Conservation (phyloP, 2,113 vertebrate species). For the Misgurnus mizolepis region DNA sequence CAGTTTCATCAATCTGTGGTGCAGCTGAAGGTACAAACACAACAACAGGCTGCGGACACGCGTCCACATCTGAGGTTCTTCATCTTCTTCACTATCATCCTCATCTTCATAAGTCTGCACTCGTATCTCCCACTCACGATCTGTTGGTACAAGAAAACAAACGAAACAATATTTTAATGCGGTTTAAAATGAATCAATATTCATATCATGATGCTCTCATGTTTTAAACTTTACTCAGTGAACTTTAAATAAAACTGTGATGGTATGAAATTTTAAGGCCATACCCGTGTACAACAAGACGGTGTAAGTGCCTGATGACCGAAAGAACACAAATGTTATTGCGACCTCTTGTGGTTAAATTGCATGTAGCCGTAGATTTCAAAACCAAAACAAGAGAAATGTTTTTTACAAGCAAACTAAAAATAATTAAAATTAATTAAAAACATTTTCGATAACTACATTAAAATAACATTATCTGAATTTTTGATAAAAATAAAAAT, state of each 20-base stretch:
- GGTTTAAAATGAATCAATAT: neutral
- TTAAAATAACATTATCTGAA: too few relatives aligned
- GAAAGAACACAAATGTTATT: neutral
- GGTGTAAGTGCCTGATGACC: too few relatives aligned
- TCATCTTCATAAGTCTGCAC: constrained; percentile 66
- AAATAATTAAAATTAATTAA: too few relatives aligned
- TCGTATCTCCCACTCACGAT: constrained; percentile 66
- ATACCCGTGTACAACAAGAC: too few relatives aligned
- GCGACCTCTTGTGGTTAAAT: constrained; percentile 39
- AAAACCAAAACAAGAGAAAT: too few relatives aligned
- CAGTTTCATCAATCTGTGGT: constrained; percentile 59
- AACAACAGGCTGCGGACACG: constrained; percentile 66
- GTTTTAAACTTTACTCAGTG: too few relatives aligned
- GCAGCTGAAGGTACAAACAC: constrained; percentile 65
- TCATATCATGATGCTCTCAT: too few relatives aligned
- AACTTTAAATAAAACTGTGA: too few relatives aligned
- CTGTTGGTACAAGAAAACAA: constrained; percentile 47
- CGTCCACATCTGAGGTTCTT: constrained; percentile 66
- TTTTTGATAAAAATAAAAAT: too few relatives aligned
- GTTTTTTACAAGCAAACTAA: too few relatives aligned
- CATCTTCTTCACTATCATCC: constrained; percentile 64
- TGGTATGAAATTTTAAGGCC: too few relatives aligned
- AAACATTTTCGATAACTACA: too few relatives aligned
- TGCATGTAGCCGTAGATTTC: neutral
- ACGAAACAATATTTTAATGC: neutral